Conservation (phyloP, 2,113 vertebrate genomes). For the Sterrhoptilus dennistouni region DNA sequence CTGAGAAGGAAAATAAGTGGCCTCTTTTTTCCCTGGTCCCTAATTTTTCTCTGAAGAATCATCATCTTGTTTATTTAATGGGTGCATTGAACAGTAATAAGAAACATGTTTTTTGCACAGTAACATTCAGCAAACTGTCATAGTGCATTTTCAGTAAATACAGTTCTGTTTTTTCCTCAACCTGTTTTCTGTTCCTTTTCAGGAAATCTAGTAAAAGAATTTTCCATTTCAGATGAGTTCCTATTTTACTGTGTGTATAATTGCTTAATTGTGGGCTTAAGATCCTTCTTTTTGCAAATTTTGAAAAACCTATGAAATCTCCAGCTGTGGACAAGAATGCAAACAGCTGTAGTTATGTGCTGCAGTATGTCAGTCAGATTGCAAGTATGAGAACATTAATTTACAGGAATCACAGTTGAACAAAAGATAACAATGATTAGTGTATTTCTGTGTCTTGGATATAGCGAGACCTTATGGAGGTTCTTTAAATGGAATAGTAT, state of each 20-base stretch:
- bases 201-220: not conserved
- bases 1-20: not conserved
- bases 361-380: not conserved
- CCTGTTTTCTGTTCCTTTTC: not conserved
- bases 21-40: not conserved
- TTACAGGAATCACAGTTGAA: not conserved
- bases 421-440: not conserved
- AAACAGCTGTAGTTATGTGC: not conserved
- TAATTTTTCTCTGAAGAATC: not conserved
- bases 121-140: not conserved
- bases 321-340: not conserved
- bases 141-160: not conserved
- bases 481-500: not conserved
- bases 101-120: not conserved
- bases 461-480: not conserved
- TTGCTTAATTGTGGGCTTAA: not conserved
- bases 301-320: not conserved
- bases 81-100: not conserved
- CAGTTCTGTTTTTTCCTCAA: fast-evolving
- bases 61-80: not conserved
- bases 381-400: not conserved
- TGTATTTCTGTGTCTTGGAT: not conserved
- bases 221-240: not conserved
- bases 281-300: not conserved
- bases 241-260: not conserved